These are phyloP conservation scores for Apotomis betuletana DNA, from an alignment of 2,888 invertebrate species.

Conservation along the genomic window DNA sequence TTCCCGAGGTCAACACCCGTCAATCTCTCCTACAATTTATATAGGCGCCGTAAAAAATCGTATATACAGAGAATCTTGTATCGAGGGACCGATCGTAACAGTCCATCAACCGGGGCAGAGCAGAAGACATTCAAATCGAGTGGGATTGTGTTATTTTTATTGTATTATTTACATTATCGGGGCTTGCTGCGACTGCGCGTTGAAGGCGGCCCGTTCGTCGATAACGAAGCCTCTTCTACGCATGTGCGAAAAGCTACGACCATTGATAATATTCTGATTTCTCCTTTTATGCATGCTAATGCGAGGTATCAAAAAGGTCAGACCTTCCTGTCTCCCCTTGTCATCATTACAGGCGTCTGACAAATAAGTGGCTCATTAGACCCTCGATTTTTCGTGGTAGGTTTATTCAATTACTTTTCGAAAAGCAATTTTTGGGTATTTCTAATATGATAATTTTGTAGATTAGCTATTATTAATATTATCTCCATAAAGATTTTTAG, in stretches of 20 bases:
- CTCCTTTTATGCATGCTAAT: constrained; percentile 78
- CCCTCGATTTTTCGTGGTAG: constrained; percentile 27
- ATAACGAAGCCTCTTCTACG: constrained; percentile 64
- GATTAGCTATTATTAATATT: too few relatives aligned
- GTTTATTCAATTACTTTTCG: background rate
- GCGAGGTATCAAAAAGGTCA: constrained; percentile 66
- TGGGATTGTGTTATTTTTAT: constrained; percentile 76
- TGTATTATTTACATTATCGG: constrained; percentile 75
- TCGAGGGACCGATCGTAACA: constrained; percentile 52
- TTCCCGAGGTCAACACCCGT: constrained; percentile 53
- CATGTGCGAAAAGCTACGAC: constrained; percentile 72
- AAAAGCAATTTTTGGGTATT: background rate
- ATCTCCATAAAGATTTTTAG: too few relatives aligned
- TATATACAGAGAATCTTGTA: constrained; percentile 51
- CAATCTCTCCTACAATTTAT: constrained; percentile 52
- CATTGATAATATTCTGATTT: constrained; percentile 77
- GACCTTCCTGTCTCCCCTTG: constrained; percentile 58
- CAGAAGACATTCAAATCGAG: constrained; percentile 70
- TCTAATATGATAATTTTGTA: too few relatives aligned
- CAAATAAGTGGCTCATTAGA: constrained; percentile 49
- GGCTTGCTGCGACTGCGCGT: constrained; percentile 67
- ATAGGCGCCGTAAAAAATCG: constrained; percentile 55
- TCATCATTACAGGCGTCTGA: constrained; percentile 54
- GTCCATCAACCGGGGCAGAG: constrained; percentile 51
- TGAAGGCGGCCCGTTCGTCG: constrained; percentile 60